Conservation (phyloP, 2,113 vertebrate genomes). For the Engystomops pustulosus region DNA sequence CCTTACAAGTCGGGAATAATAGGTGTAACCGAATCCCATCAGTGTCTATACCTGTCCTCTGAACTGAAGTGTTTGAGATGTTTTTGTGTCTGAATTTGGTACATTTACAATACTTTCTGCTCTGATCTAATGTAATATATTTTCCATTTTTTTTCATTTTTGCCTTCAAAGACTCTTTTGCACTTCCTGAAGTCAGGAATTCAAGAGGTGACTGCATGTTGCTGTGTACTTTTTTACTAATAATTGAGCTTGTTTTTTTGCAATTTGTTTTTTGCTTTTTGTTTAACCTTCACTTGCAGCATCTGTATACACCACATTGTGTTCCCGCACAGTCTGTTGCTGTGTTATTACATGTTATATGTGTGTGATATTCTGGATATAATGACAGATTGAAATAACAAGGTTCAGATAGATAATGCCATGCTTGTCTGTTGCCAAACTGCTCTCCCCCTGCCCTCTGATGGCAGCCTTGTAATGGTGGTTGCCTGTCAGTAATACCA, state of each 20-base stretch:
- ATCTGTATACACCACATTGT: neutral
- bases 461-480: no score
- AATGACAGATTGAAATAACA: neutral
- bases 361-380: neutral
- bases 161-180: conserved; percentile 94
- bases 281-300: conserved; percentile 56
- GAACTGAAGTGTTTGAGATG: neutral
- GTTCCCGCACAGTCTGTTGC: neutral
- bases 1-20: no score
- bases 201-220: conserved; percentile 96
- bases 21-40: no score
- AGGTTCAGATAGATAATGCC: neutral
- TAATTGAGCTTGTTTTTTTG: conserved; percentile 46
- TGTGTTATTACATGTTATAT: neutral
- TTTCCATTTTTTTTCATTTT: conserved; percentile 78
- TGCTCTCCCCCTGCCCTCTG: no score
- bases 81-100: neutral
- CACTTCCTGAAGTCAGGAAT: conserved; percentile 98
- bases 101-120: conserved; percentile 3
- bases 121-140: conserved; percentile 80
- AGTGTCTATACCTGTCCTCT: no score
- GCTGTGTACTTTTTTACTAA: conserved; percentile 69
- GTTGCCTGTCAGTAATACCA: no score
- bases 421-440: no score
- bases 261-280: conserved; percentile 59